Evolutionary conservation across 2,797 vertebrate genomes (phyloP).

Genomic region (Mormyrus proboscirostris): DNA sequence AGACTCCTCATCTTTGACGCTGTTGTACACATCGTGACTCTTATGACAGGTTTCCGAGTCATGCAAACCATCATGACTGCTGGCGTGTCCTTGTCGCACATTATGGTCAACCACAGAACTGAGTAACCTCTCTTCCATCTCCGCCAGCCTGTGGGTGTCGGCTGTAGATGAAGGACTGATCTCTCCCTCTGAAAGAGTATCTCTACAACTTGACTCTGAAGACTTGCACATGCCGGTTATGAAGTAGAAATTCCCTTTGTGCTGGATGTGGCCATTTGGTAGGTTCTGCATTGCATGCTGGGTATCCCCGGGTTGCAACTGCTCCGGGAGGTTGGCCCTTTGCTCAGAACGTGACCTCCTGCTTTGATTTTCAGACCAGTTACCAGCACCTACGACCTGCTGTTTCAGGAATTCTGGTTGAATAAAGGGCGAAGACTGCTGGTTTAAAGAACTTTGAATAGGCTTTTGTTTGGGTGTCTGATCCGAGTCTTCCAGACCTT

Average conservation of each 20-base stretch:
- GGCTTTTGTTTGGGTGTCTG: constrained; percentile 39
- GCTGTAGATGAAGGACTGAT: constrained; percentile 36
- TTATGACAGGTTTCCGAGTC: constrained; percentile 35
- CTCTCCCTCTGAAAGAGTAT: constrained; percentile 42
- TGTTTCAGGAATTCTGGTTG: constrained; percentile 52
- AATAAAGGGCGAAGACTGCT: constrained; percentile 48
- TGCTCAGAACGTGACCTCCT: constrained; percentile 48
- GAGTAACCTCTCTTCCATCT: constrained; percentile 51
- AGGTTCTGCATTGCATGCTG: constrained; percentile 45
- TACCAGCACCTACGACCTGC: constrained; percentile 26
- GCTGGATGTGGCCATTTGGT: constrained; percentile 62
- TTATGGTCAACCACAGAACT: constrained; percentile 55
- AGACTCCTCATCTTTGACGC: constrained; percentile 42
- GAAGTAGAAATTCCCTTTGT: constrained; percentile 69
- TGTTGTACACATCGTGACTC: constrained; percentile 27
- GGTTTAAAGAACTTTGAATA: constrained; percentile 38
- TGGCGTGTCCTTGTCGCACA: constrained; percentile 36
- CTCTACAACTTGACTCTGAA: constrained; percentile 40
- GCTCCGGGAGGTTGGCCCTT: constrained; percentile 37
- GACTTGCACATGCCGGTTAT: constrained; percentile 59
- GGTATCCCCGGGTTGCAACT: constrained; percentile 33
- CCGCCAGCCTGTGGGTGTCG: constrained; percentile 37
- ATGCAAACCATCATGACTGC: constrained; percentile 35
- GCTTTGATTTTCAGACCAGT: constrained; percentile 44
- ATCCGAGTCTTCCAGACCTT: constrained; percentile 41